Percentiles rank a stretch among this genome's conserved stretches.
phyloP scores from a whole-genome alignment of 2,888 invertebrate genomes.

The Poecilus cupreus region DNA sequence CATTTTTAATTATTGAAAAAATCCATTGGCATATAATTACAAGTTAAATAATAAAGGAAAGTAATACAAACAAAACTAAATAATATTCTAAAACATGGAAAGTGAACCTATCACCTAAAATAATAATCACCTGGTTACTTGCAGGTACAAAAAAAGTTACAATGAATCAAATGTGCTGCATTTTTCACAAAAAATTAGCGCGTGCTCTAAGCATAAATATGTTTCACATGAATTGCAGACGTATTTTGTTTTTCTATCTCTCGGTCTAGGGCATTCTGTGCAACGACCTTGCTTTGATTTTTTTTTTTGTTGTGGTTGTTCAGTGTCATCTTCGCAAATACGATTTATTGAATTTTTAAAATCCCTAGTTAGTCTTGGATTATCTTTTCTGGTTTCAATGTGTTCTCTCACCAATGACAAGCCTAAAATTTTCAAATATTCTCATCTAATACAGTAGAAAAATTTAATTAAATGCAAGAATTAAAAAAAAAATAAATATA shows the following conservation, averaged over 20 bases:
- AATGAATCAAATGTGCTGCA: constrained; percentile 12
- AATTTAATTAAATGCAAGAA: too few relatives aligned
- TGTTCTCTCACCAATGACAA: too few relatives aligned
- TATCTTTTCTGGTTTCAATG: too few relatives aligned
- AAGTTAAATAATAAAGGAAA: not conserved
- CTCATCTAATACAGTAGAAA: too few relatives aligned
- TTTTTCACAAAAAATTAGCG: not conserved
- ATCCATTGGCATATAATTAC: too few relatives aligned
- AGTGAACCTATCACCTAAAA: constrained; percentile 30
- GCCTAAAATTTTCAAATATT: too few relatives aligned
- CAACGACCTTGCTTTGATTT: constrained; percentile 14
- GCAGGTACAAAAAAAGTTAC: constrained; percentile 1
- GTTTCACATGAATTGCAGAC: not conserved
- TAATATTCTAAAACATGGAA: constrained; percentile 21
- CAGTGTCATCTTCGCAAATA: too few relatives aligned
- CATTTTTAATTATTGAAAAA: too few relatives aligned
- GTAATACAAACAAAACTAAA: constrained; percentile 10
- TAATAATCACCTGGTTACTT: constrained; percentile 20
- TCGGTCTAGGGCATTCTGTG: constrained; percentile 17
- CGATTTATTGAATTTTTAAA: too few relatives aligned
- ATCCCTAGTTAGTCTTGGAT: too few relatives aligned
- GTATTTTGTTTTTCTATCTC: constrained; percentile 23
- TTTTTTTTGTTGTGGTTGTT: not conserved
- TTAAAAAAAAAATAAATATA: too few relatives aligned
- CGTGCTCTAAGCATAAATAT: too few relatives aligned